Evolutionary conservation across 2,113 vertebrate species (phyloP).

Genomic region (Cavia porcellus): DNA sequence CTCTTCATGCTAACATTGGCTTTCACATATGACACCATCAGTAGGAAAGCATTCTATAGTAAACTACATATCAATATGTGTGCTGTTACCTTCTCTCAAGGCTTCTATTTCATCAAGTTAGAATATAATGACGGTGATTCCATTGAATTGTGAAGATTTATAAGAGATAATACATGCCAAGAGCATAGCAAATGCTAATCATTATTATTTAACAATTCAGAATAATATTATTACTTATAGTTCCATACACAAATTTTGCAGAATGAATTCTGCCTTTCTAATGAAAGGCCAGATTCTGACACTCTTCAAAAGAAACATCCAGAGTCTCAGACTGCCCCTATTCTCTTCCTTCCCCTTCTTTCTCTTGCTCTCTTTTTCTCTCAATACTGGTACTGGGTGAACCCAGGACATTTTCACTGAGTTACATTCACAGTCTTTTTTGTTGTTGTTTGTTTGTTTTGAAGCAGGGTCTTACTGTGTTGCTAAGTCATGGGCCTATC

Average conservation of each 20-base stretch:
- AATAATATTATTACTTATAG: background rate
- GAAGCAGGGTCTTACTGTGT: background rate
- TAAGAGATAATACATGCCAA: background rate
- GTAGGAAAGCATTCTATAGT: background rate
- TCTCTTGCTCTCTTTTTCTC: background rate
- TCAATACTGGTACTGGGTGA: background rate
- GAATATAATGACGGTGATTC: background rate
- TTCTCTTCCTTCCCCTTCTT: background rate
- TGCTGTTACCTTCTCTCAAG: background rate
- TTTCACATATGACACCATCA: background rate
- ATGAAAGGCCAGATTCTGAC: background rate
- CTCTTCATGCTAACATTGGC: background rate
- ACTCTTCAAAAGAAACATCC: background rate
- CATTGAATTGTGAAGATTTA: background rate
- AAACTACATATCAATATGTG: background rate
- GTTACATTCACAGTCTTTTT: background rate
- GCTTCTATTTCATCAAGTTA: slow-evolving; percentile 35
- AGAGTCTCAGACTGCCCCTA: background rate
- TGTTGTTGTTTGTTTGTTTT: background rate
- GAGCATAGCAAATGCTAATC: background rate
- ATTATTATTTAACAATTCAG: background rate
- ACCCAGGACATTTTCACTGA: background rate
- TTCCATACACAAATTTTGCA: background rate
- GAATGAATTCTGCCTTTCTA: slow-evolving; percentile 16
- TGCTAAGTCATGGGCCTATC: background rate